phyloP scores from a whole-genome alignment of 2,797 vertebrate genomes.

The Sebastiscus albofasciatus region DNA sequence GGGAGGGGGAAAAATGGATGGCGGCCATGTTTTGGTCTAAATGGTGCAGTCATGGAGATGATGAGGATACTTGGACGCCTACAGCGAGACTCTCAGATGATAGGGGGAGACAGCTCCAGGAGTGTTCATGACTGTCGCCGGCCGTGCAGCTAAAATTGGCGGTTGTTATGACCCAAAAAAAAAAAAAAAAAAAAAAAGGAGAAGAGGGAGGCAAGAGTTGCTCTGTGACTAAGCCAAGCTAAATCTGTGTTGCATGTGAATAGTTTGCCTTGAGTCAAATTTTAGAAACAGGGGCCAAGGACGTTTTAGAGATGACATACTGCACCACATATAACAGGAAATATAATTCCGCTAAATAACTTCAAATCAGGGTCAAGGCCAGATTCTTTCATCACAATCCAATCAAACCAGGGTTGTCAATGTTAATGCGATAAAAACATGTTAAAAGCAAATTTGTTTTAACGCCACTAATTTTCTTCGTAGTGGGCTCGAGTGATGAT shows the following conservation, averaged over 20 bases:
- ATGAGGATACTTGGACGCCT: conserved; percentile 43
- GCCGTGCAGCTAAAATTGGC: conserved; percentile 30
- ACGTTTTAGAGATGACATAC: conserved; percentile 42
- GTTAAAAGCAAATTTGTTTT: no score
- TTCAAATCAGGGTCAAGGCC: neutral
- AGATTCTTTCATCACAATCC: conserved; percentile 7
- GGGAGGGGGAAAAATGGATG: conserved; percentile 4
- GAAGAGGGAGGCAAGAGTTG: conserved; percentile 14
- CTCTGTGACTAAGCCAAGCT: conserved; percentile 58
- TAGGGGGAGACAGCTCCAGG: conserved; percentile 9
- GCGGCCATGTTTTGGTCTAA: conserved; percentile 31
- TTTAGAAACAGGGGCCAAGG: conserved; percentile 47
- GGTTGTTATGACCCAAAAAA: conserved; percentile 38
- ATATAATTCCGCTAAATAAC: neutral
- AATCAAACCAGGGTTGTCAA: conserved; percentile 5
- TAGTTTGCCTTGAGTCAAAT: conserved; percentile 48
- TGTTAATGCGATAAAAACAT: no score
- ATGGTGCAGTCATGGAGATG: conserved; percentile 50
- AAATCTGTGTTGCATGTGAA: conserved; percentile 57
- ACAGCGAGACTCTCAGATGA: conserved; percentile 30
- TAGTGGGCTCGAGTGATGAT: no score
- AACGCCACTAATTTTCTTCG: no score
- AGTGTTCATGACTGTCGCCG: conserved; percentile 22
- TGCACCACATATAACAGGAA: neutral
- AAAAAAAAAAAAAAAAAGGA: conserved; percentile 4